A percentile compares a stretch with the other conserved stretches of the same genome.
These are phyloP conservation scores for Amiota minor DNA, from an alignment of 2,888 invertebrate genomes.

Conservation along the genomic window DNA sequence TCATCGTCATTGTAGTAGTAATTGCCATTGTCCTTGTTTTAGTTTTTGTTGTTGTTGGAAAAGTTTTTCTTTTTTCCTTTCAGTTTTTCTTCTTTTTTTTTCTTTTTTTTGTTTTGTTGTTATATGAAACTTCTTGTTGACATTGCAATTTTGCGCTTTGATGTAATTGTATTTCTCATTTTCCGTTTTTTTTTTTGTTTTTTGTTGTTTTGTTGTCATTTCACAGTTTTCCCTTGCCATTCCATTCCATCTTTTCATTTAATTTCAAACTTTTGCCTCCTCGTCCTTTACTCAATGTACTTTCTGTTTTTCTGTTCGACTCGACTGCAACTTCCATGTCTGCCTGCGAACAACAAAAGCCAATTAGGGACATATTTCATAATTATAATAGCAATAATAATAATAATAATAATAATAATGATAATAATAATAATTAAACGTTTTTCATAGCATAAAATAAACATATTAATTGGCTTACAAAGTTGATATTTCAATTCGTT, in stretches of 20 bases:
- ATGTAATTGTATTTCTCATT: slow-evolving; percentile 17
- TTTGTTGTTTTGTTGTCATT: not conserved
- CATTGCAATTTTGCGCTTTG: slow-evolving; percentile 42
- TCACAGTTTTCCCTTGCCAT: not conserved
- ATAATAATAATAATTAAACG: slow-evolving; percentile 12
- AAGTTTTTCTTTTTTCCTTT: not conserved
- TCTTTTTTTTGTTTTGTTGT: slow-evolving; percentile 16
- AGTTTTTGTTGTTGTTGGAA: slow-evolving; percentile 33
- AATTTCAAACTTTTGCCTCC: not conserved
- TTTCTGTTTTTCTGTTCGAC: not conserved
- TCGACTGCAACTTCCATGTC: slow-evolving; percentile 50
- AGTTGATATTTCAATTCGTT: not conserved
- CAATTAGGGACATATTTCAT: slow-evolving; percentile 24
- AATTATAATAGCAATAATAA: not conserved
- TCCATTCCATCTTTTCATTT: not conserved
- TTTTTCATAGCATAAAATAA: slow-evolving; percentile 4
- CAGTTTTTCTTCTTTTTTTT: not conserved
- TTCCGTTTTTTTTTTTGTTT: slow-evolving; percentile 6
- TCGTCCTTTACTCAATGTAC: not conserved
- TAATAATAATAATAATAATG: slow-evolving; percentile 6
- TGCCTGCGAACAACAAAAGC: slow-evolving; percentile 13
- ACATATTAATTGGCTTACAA: slow-evolving; percentile 20
- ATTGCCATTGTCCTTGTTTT: slow-evolving; percentile 29
- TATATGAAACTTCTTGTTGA: slow-evolving; percentile 39
- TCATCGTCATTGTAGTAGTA: slow-evolving; percentile 14